phyloP scores from a whole-genome alignment of 2,797 vertebrate genomes.

The Lithobates pipiens region DNA sequence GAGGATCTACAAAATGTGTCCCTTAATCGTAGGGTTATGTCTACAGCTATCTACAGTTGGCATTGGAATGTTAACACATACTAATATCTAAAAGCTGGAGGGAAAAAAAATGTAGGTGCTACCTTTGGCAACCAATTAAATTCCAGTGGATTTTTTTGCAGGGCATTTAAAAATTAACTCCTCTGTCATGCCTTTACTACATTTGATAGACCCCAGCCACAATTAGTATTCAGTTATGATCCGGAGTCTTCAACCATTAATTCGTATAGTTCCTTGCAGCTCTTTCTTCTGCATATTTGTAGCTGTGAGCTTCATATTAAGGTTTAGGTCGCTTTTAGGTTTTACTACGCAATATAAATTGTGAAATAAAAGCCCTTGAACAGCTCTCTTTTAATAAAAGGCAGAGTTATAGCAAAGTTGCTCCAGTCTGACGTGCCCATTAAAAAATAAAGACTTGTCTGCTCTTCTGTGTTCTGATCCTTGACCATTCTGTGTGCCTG shows the following conservation, averaged over 20 bases:
- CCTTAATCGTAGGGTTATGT: no score
- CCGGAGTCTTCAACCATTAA: background rate
- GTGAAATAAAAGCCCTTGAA: conserved; percentile 11
- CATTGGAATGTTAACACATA: no score
- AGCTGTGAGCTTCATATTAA: conserved; percentile 26
- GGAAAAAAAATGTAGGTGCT: no score
- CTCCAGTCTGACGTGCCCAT: conserved; percentile 37
- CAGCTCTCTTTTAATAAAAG: conserved; percentile 18
- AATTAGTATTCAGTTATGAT: background rate
- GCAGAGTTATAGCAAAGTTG: conserved; percentile 34
- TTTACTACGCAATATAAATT: conserved; percentile 37
- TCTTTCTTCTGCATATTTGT: background rate
- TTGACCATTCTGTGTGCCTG: conserved; percentile 21
- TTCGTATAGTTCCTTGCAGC: background rate
- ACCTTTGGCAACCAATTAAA: no score
- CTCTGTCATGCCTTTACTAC: background rate
- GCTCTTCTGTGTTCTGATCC: conserved; percentile 43
- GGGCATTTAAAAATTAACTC: no score
- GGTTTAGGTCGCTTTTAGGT: conserved; percentile 17
- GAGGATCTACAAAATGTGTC: no score
- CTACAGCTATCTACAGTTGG: no score
- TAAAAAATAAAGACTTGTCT: conserved; percentile 45
- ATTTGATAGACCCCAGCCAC: background rate
- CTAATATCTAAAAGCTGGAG: no score
- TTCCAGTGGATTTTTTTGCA: no score